These are phyloP conservation scores for Sarcophaga carnaria DNA, from an alignment of 2,888 invertebrate species.

Conservation along the genomic window DNA sequence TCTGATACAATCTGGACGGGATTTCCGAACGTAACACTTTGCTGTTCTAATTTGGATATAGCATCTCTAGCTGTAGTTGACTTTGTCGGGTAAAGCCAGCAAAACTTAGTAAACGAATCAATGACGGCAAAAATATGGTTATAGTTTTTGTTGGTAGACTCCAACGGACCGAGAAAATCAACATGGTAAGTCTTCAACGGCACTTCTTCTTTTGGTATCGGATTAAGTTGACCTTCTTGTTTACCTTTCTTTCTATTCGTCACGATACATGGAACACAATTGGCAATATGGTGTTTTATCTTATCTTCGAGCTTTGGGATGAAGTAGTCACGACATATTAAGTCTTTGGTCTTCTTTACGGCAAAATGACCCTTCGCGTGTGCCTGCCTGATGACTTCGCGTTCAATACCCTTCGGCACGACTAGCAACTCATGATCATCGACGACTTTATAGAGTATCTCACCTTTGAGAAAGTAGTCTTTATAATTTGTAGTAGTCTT, in stretches of 20 bases:
- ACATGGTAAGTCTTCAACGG: constrained; percentile 51
- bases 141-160: no score
- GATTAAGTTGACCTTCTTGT: constrained; percentile 46
- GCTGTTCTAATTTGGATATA: no score
- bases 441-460: constrained; percentile 46
- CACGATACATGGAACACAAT: constrained; percentile 57
- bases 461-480: constrained; percentile 41
- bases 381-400: constrained; percentile 45
- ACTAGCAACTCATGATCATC: constrained; percentile 53
- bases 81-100: no score
- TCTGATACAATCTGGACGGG: no score
- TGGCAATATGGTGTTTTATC: constrained; percentile 49
- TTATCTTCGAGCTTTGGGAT: constrained; percentile 62
- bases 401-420: constrained; percentile 51
- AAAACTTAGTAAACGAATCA: no score
- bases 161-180: constrained; percentile 43
- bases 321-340: constrained; percentile 50
- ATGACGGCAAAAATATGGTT: no score
- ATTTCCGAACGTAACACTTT: no score
- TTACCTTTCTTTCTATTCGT: constrained; percentile 60
- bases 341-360: constrained; percentile 56
- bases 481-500: constrained; percentile 11
- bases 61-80: no score
- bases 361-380: constrained; percentile 57
- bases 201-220: constrained; percentile 58